These are phyloP conservation scores for Diplazon laetatorius DNA, from an alignment of 2,888 invertebrate species.

Conservation along the genomic window DNA sequence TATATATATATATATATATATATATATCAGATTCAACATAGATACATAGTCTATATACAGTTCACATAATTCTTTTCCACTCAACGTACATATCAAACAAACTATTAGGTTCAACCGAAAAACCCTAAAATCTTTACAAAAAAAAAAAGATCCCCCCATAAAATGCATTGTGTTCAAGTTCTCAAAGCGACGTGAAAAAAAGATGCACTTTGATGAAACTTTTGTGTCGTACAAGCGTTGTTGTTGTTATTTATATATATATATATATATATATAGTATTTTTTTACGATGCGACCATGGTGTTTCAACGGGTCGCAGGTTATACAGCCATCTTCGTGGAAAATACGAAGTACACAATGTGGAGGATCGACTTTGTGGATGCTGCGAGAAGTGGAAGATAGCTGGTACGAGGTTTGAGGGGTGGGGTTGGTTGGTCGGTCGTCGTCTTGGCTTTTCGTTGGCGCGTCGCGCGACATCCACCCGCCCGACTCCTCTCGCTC, in stretches of 20 bases:
- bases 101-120: too few relatives aligned
- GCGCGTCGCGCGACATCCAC: constrained; percentile 77
- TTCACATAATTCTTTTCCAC: too few relatives aligned
- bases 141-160: too few relatives aligned
- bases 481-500: constrained; percentile 75
- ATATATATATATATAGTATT: too few relatives aligned
- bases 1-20: too few relatives aligned
- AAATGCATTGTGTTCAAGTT: too few relatives aligned
- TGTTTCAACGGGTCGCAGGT: constrained; percentile 19
- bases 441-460: constrained; percentile 72
- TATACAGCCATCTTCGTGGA: constrained; percentile 8
- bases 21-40: too few relatives aligned
- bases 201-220: constrained; percentile 14
- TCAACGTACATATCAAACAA: too few relatives aligned
- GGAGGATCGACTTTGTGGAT: constrained; percentile 4
- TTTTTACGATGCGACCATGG: constrained; percentile 28
- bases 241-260: too few relatives aligned
- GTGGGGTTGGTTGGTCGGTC: constrained; percentile 24
- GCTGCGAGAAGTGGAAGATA: constrained; percentile 43
- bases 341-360: constrained; percentile 24
- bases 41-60: too few relatives aligned
- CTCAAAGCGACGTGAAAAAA: background rate
- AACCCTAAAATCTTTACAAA: too few relatives aligned
- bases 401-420: constrained; percentile 19
- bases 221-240: constrained; percentile 13